Base-by-base conservation (phyloP, 2,888 invertebrate species). In the Limulus polyphemus region DNA sequence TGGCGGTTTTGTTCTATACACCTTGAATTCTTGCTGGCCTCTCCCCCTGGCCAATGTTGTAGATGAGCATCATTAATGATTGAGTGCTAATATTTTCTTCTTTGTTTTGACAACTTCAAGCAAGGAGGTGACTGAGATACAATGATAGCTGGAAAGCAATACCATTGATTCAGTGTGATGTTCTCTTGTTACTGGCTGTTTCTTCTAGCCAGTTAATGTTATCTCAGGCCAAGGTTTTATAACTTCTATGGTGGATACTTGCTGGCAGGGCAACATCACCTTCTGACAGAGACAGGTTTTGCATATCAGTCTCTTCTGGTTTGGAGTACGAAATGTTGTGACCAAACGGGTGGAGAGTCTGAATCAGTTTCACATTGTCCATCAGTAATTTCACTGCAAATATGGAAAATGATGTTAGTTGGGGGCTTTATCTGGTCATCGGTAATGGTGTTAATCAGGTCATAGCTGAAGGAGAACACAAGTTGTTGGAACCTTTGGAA, bases 191-290 rank as follows among this genome's bases (percentile, higher is more conserved):
- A 54, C 58, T 67, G 4, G 71, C 62, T 16, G 65, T 62, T 49
- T 70, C 67, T 57, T 70, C 68, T 14, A 67, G 60, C 55, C 68
- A 58, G 60, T 70, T 70, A 56, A 68, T 71, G 58, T 71, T 70
- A 58, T 67, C 68, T 59, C 58, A 69, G n/a, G 62, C 66, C 10
- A 69, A 55, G 52, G 16, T 66, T 56, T 62, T 66, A 57, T 58
- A 58, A 32, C 63, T 57, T 61, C 50, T 12, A 17, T 60, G 66
- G 16, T 67, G 57, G n/a, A 70, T 65, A 17, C 54, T 51, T 32
- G 57, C 49, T 47, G 63, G 65, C 49, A 67, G 9, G 10, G 52
- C 14, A 52, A 52, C 13, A 12, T 14, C n/a, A n/a, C n/a, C n/a
- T 52, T 52, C 52, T 16, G 13, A 10, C 52, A 12, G 10, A 16